Percentiles rank a stretch among this genome's conserved stretches.
These are phyloP conservation scores for Stegodyphus dumicola DNA, from an alignment of 1,140 invertebrate species.

Conservation along the genomic window DNA sequence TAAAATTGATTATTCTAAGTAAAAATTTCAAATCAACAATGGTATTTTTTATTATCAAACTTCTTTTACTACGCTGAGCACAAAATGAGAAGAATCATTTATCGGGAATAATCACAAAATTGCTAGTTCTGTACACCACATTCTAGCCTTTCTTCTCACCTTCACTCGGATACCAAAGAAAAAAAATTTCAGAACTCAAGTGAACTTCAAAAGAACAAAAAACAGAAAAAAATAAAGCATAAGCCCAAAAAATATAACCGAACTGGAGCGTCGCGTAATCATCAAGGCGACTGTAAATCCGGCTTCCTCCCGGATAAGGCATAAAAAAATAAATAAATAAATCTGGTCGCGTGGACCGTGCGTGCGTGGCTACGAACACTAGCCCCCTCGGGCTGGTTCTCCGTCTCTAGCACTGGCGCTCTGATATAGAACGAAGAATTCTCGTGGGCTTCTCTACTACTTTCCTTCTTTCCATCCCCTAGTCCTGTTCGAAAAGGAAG, in stretches of 20 bases:
- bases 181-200: background rate
- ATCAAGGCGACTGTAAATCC: constrained; percentile 43
- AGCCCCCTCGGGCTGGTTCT: constrained; percentile 25
- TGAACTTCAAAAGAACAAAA: background rate
- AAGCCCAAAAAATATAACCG: background rate
- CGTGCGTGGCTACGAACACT: constrained; percentile 29
- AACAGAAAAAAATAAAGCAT: background rate
- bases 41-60: too few species aligned
- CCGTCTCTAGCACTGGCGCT: background rate
- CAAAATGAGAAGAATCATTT: too few species aligned
- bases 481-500: background rate
- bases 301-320: constrained; percentile 15
- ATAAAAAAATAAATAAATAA: constrained; percentile 11
- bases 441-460: background rate
- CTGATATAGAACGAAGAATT: constrained; percentile 9
- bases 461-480: background rate
- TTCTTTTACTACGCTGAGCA: too few species aligned
- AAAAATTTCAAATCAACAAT: too few species aligned
- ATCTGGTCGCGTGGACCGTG: constrained; percentile 9
- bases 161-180: background rate
- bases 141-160: background rate
- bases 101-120: background rate
- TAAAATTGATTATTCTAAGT: too few species aligned
- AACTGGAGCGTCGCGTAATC: constrained; percentile 22
- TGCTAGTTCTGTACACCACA: background rate